These are phyloP conservation scores for Zalophus californianus DNA, from an alignment of 2,797 vertebrate genomes.

Conservation along the genomic window DNA sequence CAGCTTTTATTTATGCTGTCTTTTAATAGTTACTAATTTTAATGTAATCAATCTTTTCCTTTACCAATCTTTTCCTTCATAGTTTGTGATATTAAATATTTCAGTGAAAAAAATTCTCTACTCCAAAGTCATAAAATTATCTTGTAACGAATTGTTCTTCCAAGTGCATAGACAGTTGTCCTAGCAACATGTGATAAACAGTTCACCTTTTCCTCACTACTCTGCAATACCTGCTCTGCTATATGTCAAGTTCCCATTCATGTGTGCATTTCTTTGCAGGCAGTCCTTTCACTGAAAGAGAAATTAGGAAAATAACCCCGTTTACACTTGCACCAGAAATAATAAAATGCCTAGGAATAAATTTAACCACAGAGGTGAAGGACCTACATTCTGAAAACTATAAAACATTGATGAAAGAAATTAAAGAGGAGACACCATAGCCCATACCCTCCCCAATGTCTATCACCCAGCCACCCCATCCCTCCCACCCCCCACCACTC, in stretches of 20 bases:
- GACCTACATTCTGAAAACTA: too few relatives aligned
- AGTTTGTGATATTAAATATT: neutral
- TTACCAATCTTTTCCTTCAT: neutral
- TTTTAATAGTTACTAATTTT: neutral
- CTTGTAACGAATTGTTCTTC: neutral
- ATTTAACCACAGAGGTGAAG: too few relatives aligned
- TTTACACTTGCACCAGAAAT: too few relatives aligned
- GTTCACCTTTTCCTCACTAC: neutral
- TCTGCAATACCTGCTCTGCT: neutral
- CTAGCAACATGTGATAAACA: neutral
- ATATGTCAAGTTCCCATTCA: neutral
- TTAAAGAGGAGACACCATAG: too few relatives aligned
- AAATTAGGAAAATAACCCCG: too few relatives aligned
- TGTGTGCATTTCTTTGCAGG: neutral
- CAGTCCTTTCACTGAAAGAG: neutral
- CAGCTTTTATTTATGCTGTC: neutral
- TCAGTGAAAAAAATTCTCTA: neutral
- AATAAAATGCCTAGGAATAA: too few relatives aligned
- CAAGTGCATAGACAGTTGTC: neutral
- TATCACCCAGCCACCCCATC: too few relatives aligned
- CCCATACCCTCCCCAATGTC: too few relatives aligned
- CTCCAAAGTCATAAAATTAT: neutral
- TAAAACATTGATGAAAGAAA: too few relatives aligned
- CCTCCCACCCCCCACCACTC: too few relatives aligned
- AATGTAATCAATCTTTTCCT: too few relatives aligned